These are phyloP conservation scores for Acanthosepion pharaonis DNA, from an alignment of 2,888 invertebrate genomes.

Conservation along the genomic window DNA sequence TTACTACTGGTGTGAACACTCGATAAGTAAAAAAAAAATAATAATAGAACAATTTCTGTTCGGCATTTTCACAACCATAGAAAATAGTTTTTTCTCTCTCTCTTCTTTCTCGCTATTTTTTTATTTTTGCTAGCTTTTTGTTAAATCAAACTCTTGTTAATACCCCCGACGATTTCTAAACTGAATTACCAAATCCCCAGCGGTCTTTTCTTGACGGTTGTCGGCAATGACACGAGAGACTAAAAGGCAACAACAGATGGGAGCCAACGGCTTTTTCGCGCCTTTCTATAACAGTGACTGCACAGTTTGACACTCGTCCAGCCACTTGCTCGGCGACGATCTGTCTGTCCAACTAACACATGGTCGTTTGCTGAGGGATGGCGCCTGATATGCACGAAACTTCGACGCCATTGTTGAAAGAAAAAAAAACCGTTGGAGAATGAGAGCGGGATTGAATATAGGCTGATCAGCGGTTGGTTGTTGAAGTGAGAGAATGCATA, in stretches of 20 bases:
- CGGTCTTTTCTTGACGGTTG: slow-evolving; percentile 4
- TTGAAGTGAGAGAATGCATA: no score
- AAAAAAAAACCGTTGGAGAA: background rate
- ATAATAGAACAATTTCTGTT: no score
- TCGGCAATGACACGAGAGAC: background rate
- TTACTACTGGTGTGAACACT: no score
- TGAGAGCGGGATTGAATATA: background rate
- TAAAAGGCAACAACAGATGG: slow-evolving; percentile 33
- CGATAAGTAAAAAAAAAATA: no score
- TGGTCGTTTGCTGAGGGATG: background rate
- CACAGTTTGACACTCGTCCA: slow-evolving; percentile 33
- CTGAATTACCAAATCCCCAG: background rate
- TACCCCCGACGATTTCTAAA: background rate
- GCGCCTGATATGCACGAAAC: background rate
- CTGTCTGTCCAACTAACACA: background rate
- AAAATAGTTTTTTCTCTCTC: no score
- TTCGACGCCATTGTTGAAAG: background rate
- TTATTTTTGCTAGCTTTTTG: background rate
- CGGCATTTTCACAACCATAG: no score
- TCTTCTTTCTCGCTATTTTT: no score
- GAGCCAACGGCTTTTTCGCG: slow-evolving; percentile 18
- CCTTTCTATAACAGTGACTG: slow-evolving; percentile 13
- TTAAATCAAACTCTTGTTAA: slow-evolving; percentile 11
- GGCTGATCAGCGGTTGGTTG: no score
- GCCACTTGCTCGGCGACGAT: slow-evolving; percentile 33